Percentiles rank a stretch among this genome's conserved stretches.
These are phyloP conservation scores for Netelia fuscicornis DNA, from an alignment of 2,888 invertebrate genomes.

Conservation along the genomic window DNA sequence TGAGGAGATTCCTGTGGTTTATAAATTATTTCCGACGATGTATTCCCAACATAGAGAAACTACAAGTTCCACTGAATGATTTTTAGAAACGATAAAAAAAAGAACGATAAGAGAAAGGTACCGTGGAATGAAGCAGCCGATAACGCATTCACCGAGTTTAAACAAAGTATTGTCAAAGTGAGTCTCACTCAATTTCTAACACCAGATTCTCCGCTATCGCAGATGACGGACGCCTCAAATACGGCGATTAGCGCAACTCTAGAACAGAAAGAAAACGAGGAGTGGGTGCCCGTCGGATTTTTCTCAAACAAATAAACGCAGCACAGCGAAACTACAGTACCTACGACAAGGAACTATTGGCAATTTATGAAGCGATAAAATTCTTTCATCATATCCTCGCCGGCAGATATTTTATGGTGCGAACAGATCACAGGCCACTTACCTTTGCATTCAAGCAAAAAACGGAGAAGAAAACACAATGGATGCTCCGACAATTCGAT, in stretches of 20 bases:
- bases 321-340: background rate
- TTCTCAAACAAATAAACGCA: background rate
- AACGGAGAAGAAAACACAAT: background rate
- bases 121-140: background rate
- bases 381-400: conserved; percentile 18
- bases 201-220: background rate
- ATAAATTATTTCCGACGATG: conserved; percentile 1
- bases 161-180: background rate
- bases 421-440: conserved; percentile 25
- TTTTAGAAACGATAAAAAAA: conserved; percentile 7
- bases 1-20: conserved; percentile 7
- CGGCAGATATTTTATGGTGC: background rate
- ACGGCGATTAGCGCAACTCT: background rate
- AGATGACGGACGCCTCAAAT: background rate
- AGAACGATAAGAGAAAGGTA: conserved; percentile 15
- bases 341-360: conserved; percentile 12
- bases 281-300: background rate
- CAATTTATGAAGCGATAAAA: conserved; percentile 6
- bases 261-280: background rate
- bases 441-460: background rate
- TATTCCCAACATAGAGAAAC: background rate
- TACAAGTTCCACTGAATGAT: background rate
- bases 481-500: conserved; percentile 9
- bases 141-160: background rate
- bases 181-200: background rate